phyloP scores from a whole-genome alignment of 2,113 vertebrate genomes.

The Cercocebus atys region DNA sequence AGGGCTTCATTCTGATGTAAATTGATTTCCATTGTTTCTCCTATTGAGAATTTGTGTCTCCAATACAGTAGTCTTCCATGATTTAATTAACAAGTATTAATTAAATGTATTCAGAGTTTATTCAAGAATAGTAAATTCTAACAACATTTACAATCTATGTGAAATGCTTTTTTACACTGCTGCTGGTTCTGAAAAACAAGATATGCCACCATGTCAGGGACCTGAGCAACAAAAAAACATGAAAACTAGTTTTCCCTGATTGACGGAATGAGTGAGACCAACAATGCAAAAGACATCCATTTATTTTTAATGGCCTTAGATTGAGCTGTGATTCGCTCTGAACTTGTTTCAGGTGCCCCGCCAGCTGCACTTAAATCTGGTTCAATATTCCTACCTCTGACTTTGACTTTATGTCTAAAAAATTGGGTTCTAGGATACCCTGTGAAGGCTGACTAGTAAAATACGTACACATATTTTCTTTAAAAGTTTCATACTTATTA shows the following conservation, averaged over 20 bases:
- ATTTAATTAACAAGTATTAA: conserved; percentile 69
- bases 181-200: neutral
- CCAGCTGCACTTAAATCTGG: neutral
- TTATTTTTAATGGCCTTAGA: neutral
- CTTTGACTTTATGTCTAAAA: neutral
- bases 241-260: neutral
- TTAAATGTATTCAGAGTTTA: conserved; percentile 61
- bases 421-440: neutral
- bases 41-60: conserved; percentile 66
- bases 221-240: neutral
- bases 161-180: conserved; percentile 15
- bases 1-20: conserved; percentile 80
- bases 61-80: neutral
- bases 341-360: neutral
- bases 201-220: neutral
- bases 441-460: neutral
- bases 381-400: neutral
- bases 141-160: conserved; percentile 36
- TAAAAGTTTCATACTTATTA: neutral
- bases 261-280: neutral
- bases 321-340: neutral
- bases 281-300: neutral
- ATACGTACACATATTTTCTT: neutral
- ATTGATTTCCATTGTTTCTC: conserved; percentile 76
- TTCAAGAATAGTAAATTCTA: conserved; percentile 64